Base-by-base conservation (phyloP, 1,140 invertebrate species). In the Bicyclus anynana region DNA sequence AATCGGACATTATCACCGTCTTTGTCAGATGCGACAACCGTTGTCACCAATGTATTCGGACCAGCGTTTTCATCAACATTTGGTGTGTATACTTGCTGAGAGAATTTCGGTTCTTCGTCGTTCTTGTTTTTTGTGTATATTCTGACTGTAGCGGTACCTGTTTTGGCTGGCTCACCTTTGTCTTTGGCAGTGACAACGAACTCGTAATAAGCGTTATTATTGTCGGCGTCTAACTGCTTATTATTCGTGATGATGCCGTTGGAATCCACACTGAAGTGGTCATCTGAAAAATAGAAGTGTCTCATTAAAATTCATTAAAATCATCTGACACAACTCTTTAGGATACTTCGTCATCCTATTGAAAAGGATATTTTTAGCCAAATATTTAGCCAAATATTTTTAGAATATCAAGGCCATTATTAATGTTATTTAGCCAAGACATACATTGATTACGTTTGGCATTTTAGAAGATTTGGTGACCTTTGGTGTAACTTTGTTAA, bases 71-170 rank as follows among this genome's bases (percentile, higher is more conserved):
- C 97, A 81, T 98, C 97, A 1, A 98, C 96, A 87, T 98, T 98
- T 0, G 97, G 97, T 1, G 97, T 98, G 78, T 98, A 98, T 0
- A 98, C 97, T 90, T 97, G 96, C 68, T 98, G 97, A 0, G 96
- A 97, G 83, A 98, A 98, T 84, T 97, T 98, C 0, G 97, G 97
- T 80, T 97, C 96, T 89, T 98, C 97, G 74, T 98, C 97, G 84
- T 98, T 98, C 88, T 97, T 97, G 75, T 98, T 98, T 76, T 98
- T 97, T 2, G 97, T 98, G 77, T 98, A 98, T 59, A 98, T 94
- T 50, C 97, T 91, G 6, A 98, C 96, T 0, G 96, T 98, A 0
- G 97, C 96, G 0, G 95, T 96, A 17, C 97, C 97, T 2, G 95
- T 97, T 78, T 97, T 96, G 0, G 96, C 91, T 1, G 96, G 97